phyloP scores from a whole-genome alignment of 2,113 vertebrate genomes.

The Circaetus cinerascens region DNA sequence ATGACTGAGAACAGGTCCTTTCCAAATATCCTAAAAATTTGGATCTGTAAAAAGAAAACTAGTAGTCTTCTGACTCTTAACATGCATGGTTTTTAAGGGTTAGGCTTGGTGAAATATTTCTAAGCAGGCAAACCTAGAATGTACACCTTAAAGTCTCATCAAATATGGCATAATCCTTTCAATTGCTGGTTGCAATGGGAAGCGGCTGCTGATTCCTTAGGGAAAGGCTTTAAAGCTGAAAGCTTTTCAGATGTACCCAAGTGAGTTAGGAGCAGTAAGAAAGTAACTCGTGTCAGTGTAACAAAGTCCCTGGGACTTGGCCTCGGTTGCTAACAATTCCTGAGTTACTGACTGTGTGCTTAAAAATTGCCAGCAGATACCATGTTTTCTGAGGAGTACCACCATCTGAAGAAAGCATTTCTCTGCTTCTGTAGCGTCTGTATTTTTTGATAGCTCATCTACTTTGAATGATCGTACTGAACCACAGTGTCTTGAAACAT shows the following conservation, averaged over 20 bases:
- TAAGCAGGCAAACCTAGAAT: background rate
- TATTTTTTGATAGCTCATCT: background rate
- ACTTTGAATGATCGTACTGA: background rate
- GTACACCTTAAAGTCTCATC: background rate
- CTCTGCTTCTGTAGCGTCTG: background rate
- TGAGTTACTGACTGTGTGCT: background rate
- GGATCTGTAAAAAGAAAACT: background rate
- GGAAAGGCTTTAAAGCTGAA: background rate
- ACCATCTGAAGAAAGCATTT: background rate
- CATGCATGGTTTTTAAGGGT: background rate
- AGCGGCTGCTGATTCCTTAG: background rate
- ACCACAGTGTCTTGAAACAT: background rate
- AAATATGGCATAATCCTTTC: background rate
- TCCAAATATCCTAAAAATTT: background rate
- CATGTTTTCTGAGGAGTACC: background rate
- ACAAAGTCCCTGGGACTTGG: background rate
- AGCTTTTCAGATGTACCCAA: background rate
- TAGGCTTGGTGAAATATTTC: background rate
- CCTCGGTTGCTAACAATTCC: background rate
- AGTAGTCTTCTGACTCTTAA: background rate
- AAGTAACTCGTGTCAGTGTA: fast-evolving
- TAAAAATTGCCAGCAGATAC: background rate
- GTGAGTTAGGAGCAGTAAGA: background rate
- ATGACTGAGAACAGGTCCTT: background rate
- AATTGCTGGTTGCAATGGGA: background rate